Base-by-base conservation (phyloP, 1,140 invertebrate species). In the Caerostris extrusa region DNA sequence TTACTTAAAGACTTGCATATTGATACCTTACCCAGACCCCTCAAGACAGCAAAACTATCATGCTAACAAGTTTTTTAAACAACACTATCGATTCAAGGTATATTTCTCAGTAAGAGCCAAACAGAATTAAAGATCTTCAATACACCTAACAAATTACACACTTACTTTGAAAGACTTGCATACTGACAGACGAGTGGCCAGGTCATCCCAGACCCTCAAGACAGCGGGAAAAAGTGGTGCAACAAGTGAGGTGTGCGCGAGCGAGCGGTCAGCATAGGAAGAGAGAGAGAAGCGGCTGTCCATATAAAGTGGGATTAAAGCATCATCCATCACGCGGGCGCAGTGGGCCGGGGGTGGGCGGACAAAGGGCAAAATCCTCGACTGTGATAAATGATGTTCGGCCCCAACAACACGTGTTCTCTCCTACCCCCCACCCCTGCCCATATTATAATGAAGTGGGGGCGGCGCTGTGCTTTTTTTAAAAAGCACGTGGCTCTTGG, bases 231-330 rank as follows among this genome's bases (percentile, higher is more conserved):
- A 91, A 61, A 55, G 55, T 85, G 10, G 56, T 8, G 67, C 57
- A 88, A 88, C 61, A 90, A 90, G 67, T 56, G 56, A 67, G 58
- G 61, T 17, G 57, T 85, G 90, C 77, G 90, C 90, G 85, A 85
- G 85, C 85, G 85, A 81, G 90, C 81, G 85, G 81, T 85, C 55
- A 19, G 64, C 60, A 7, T 19, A 69, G 14, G 53, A 60, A 60
- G 83, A 57, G 82, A 56, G n/a, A 60, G 60, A 92, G 34, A 34
- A 34, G 61, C 90, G 82, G 90, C 90, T 92, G 90, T 92, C 90
- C 90, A 92, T 92, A 92, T 92, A 92, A 92, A 92, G 71, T 85
- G 90, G 90, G 90, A 92, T 92, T 92, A 92, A 93, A 93, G 91
- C 91, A 58, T 87, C 91, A 93, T 93, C 91, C 91, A 93, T 93